Conservation (phyloP, 2,113 vertebrate genomes). For the Scomber japonicus region DNA sequence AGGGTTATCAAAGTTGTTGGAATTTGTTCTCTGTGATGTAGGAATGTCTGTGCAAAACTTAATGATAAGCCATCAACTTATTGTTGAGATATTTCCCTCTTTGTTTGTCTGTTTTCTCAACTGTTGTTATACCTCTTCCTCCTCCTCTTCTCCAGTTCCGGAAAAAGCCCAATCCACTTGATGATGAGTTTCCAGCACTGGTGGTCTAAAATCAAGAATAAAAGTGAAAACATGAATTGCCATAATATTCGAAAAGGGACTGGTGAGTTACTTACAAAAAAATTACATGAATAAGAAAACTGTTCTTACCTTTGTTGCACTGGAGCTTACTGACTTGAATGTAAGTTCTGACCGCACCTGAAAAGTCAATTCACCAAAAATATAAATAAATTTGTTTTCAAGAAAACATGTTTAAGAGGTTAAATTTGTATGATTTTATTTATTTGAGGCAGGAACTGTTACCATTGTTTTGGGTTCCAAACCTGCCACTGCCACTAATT, state of each 20-base stretch:
- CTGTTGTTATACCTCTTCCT: conserved; percentile 48
- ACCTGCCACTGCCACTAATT: not conserved
- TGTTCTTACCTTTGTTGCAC: conserved; percentile 33
- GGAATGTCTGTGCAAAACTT: too few relatives aligned
- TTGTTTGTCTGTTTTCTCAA: not conserved
- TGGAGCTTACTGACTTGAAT: not conserved
- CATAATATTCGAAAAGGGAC: not conserved
- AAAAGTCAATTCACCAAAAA: not conserved
- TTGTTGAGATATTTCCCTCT: too few relatives aligned
- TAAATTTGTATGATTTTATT: not conserved
- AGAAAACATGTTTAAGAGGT: not conserved
- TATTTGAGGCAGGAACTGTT: too few relatives aligned
- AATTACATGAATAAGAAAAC: not conserved
- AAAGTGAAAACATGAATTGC: not conserved
- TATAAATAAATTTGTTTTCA: not conserved
- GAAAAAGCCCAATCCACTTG: conserved; percentile 40
- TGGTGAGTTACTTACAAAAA: not conserved
- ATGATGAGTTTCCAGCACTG: conserved; percentile 26
- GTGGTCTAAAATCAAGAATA: conserved; percentile 54
- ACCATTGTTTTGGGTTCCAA: not conserved
- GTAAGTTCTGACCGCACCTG: conserved; percentile 41
- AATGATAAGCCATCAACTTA: too few relatives aligned
- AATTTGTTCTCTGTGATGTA: too few relatives aligned
- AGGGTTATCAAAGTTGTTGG: too few relatives aligned
- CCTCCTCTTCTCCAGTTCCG: not conserved